phyloP scores from a whole-genome alignment of 2,113 vertebrate genomes.

The Mus pahari region DNA sequence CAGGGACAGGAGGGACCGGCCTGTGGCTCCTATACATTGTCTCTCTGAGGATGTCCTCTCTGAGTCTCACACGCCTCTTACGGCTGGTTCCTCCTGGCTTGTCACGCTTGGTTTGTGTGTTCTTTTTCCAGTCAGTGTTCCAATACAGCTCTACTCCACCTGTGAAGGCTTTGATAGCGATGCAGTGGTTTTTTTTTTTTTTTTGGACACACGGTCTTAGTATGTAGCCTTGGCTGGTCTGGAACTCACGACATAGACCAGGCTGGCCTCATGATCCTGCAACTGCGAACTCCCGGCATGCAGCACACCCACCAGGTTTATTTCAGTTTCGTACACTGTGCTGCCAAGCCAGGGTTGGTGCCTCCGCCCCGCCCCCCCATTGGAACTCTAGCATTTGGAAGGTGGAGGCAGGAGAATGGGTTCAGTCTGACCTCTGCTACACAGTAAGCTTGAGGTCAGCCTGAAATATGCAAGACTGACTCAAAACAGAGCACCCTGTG shows the following conservation, averaged over 20 bases:
- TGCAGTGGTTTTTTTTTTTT: not conserved
- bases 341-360: not conserved
- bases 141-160: not conserved
- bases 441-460: not conserved
- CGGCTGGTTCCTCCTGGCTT: not conserved
- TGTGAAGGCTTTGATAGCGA: not conserved
- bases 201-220: not conserved
- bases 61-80: not conserved
- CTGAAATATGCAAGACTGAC: not conserved
- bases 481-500: not conserved
- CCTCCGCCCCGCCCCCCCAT: too few species aligned
- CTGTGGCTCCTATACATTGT: not conserved
- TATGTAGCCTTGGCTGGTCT: not conserved
- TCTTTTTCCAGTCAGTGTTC: slow-evolving; percentile 14
- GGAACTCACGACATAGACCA: not conserved
- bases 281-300: not conserved
- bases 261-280: not conserved
- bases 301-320: not conserved
- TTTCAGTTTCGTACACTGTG: not conserved
- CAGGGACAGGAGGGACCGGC: not conserved
- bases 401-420: not conserved
- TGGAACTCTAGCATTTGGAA: not conserved
- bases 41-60: not conserved
- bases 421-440: not conserved
- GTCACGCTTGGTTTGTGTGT: not conserved